Conservation (phyloP, 2,797 vertebrate genomes). For the Carcharodon carcharias region DNA sequence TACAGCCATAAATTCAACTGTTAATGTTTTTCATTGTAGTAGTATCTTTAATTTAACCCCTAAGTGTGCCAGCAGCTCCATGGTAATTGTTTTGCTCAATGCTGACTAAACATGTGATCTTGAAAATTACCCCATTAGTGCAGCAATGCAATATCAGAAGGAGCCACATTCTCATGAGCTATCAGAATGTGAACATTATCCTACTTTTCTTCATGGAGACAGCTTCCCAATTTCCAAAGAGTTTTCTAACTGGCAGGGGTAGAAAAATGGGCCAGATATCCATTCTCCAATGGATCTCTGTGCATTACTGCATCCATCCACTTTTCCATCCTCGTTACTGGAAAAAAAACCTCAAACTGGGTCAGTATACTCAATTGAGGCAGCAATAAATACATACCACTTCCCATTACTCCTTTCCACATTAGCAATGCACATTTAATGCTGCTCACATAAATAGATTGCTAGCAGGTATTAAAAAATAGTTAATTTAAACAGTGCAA, state of each 20-base stretch:
- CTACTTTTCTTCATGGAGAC: not conserved
- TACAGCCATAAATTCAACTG: not conserved
- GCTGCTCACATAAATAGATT: not conserved
- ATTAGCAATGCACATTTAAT: not conserved
- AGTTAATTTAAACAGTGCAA: not conserved
- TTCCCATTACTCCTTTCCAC: not conserved
- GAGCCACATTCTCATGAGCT: not conserved
- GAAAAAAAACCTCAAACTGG: not conserved
- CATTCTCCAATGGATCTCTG: not conserved
- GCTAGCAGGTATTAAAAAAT: not conserved
- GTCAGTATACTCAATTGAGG: not conserved
- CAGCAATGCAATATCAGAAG: not conserved
- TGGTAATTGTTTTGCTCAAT: not conserved
- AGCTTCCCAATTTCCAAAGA: not conserved
- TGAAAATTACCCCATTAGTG: not conserved
- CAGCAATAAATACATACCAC: not conserved
- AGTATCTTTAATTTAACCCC: not conserved
- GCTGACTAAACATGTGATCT: not conserved
- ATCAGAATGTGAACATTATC: not conserved
- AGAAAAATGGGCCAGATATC: not conserved
- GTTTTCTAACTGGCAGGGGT: not conserved
- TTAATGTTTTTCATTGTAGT: not conserved
- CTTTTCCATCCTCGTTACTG: not conserved
- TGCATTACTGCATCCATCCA: not conserved
- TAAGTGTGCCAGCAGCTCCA: not conserved